Evolutionary conservation across 1,140 invertebrate species (phyloP).

Genomic region (Prorops nasuta): DNA sequence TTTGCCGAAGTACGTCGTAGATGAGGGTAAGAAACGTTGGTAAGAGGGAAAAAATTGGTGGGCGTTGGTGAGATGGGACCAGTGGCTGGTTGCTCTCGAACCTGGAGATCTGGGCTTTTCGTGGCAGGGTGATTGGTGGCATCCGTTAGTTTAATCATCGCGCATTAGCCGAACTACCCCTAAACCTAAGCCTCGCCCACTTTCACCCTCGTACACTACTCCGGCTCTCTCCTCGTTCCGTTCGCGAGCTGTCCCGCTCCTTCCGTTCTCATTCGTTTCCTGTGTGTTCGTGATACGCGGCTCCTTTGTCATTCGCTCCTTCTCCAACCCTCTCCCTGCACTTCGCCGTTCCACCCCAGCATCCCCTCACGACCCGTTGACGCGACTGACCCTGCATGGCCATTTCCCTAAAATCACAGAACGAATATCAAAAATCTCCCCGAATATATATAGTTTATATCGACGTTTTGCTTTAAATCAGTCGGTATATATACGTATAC

Average conservation of each 20-base stretch:
- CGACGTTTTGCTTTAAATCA: too few species aligned
- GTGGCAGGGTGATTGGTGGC: conserved; percentile 54
- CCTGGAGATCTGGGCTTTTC: conserved; percentile 38
- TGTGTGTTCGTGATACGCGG: conserved; percentile 37
- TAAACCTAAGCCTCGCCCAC: conserved; percentile 41
- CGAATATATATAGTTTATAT: too few species aligned
- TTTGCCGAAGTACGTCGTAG: too few species aligned
- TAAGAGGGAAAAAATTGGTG: conserved; percentile 17
- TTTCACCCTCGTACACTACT: conserved; percentile 49
- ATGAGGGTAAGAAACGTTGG: conserved; percentile 5
- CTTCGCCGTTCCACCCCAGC: conserved; percentile 21
- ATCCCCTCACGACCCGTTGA: conserved; percentile 16
- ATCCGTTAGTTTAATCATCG: conserved; percentile 57
- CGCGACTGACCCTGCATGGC: neutral
- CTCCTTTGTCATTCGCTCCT: conserved; percentile 42
- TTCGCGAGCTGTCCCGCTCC: conserved; percentile 22
- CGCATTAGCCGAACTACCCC: conserved; percentile 53
- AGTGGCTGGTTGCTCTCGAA: conserved; percentile 9
- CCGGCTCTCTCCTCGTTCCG: conserved; percentile 39
- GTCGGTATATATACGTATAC: too few species aligned
- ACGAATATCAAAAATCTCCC: too few species aligned
- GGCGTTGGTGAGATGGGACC: conserved; percentile 18
- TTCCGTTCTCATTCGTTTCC: conserved; percentile 29
- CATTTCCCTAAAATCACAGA: too few species aligned
- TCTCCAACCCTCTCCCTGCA: conserved; percentile 30